These are phyloP conservation scores for Stomorhina lunata DNA, from an alignment of 2,888 invertebrate genomes.

Conservation along the genomic window DNA sequence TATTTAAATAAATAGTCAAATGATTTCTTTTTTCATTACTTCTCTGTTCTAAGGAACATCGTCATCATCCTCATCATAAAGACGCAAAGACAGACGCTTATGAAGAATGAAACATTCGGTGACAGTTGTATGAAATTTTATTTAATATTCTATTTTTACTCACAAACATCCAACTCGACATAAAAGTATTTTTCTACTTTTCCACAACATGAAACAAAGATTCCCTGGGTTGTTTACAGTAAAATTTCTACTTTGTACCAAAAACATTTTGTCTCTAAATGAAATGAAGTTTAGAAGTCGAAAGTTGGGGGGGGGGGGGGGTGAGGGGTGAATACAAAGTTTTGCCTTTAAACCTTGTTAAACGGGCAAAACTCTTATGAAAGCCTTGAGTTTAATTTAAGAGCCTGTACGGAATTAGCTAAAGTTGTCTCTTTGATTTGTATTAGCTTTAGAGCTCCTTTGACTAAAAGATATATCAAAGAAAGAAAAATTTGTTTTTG, in stretches of 20 bases:
- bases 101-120: conserved; percentile 26
- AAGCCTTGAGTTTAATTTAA: background rate
- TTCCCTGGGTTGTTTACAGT: background rate
- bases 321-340: background rate
- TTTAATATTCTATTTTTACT: conserved; percentile 33
- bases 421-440: background rate
- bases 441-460: background rate
- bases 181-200: conserved; percentile 22
- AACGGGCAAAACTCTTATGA: background rate
- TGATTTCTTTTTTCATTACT: background rate
- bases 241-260: background rate
- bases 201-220: conserved; percentile 13
- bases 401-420: conserved; percentile 2
- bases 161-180: background rate
- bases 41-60: background rate
- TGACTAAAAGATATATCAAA: background rate
- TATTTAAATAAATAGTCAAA: conserved; percentile 35
- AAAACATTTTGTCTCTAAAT: conserved; percentile 21
- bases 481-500: background rate
- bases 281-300: too few species aligned
- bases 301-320: too few species aligned
- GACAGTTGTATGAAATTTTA: conserved; percentile 43
- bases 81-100: too few species aligned
- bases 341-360: background rate
- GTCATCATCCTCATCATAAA: background rate